Base-by-base conservation (phyloP, 2,888 invertebrate species). In the Venusia cambrica region DNA sequence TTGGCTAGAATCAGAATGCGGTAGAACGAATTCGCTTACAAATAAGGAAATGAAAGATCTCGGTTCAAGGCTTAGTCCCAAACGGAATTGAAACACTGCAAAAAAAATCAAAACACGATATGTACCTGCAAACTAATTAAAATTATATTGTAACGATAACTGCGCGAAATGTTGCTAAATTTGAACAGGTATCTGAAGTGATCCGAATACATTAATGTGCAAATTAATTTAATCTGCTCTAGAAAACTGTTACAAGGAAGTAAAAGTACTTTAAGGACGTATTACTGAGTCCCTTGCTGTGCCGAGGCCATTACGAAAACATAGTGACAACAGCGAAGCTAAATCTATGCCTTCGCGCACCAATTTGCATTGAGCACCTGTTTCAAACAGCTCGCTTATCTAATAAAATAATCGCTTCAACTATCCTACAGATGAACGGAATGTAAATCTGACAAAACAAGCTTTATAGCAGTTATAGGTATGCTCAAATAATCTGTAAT, bases 21-120 rank as follows among this genome's bases (percentile, higher is more conserved):
- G 47, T 45, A 42, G 50, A 56, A 49, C 55, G 42, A 66, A 66
- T 68, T 37, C 5, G 14, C 26, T 34, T 59, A 60, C 58, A 56
- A 67, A 75, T 59, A 49, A 75, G 81, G 81, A 84, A 81, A 78
- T 80, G 76, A 79, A 73, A 80, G 75, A 72, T 40, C 40, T 63
- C 47, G 43, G 58, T 62, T 68, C 78, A 81, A 71, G 81, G 81
- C 56, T 66, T 33, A 38, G 51, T 55, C 54, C 58, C 61, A 69
- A 59, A 63, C 45, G 39, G 32, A 51, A 46, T 53, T 49, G 57
- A 56, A 58, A 57, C 60, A 43, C 36, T 26, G 45, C 45, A 48
- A 42, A 57, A 52, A 54, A 48, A 43, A 14, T 16, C n/a, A 25
- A 4, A 19, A 25, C 43, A 50, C 56, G 54, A 48, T 50, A n/a